Percentiles rank a stretch among this genome's conserved stretches.
Evolutionary conservation across 2,113 vertebrate species (phyloP).

Genomic region (Callaeas wilsoni): DNA sequence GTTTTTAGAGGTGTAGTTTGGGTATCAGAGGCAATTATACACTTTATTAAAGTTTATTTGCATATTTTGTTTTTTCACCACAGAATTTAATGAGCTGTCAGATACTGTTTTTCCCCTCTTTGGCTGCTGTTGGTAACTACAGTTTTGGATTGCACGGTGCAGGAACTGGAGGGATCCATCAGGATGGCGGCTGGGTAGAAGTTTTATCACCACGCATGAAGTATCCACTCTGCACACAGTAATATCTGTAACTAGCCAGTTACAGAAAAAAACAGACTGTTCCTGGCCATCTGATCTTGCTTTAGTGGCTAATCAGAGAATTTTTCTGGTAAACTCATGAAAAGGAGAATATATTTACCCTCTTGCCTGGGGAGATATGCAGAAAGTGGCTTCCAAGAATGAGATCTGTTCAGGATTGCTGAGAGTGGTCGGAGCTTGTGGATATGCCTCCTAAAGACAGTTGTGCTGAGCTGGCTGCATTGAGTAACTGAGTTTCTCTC

Average conservation of each 20-base stretch:
- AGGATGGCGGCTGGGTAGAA: background rate
- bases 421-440: background rate
- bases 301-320: background rate
- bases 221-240: background rate
- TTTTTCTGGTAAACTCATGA: background rate
- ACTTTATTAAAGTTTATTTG: background rate
- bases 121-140: background rate
- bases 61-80: background rate
- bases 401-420: background rate
- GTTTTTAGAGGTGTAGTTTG: background rate
- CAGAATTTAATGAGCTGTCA: background rate
- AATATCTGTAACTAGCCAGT: background rate
- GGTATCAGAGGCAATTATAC: background rate
- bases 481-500: background rate
- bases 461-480: background rate
- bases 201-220: background rate
- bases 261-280: background rate
- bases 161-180: background rate
- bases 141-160: background rate
- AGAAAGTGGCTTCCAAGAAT: background rate
- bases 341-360: background rate
- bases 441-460: background rate
- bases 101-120: background rate
- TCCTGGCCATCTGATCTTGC: background rate
- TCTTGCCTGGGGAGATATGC: background rate